Conservation (phyloP, 2,888 invertebrate genomes). For the Meghimatium bilineatum region DNA sequence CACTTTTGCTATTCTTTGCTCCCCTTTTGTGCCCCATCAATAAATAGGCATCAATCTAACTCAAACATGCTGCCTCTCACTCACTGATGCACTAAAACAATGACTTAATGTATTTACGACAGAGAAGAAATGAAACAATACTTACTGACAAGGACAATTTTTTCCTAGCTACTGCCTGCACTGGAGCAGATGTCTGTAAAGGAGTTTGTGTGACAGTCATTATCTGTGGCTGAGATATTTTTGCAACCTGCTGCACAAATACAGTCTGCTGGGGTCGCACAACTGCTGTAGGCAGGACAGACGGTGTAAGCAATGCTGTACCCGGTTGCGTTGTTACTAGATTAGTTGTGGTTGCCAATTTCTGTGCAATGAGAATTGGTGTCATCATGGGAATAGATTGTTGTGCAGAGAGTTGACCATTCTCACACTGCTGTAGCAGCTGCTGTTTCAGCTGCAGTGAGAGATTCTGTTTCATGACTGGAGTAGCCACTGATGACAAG, state of each 20-base stretch:
- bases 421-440: slow-evolving; percentile 53
- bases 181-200: neutral
- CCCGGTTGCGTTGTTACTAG: slow-evolving; percentile 52
- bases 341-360: slow-evolving; percentile 31
- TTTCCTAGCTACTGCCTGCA: slow-evolving; percentile 61
- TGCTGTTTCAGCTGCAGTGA: slow-evolving; percentile 45
- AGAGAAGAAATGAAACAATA: slow-evolving; percentile 9
- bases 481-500: neutral
- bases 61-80: no score
- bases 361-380: slow-evolving; percentile 48
- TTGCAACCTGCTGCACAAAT: slow-evolving; percentile 28
- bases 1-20: no score
- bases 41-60: no score
- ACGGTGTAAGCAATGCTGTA: slow-evolving; percentile 47
- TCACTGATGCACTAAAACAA: neutral
- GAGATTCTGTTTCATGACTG: slow-evolving; percentile 36
- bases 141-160: slow-evolving; percentile 76
- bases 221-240: slow-evolving; percentile 34
- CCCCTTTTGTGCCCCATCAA: no score
- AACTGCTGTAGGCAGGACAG: slow-evolving; percentile 54
- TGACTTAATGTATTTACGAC: neutral
- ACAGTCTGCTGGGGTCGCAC: slow-evolving; percentile 35
- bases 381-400: slow-evolving; percentile 46
- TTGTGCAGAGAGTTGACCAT: slow-evolving; percentile 50
- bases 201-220: slow-evolving; percentile 2